Evolutionary conservation across 2,797 vertebrate species (phyloP), one percentile per base, ranked within the genome.

Genomic region (Clangula hyemalis): DNA sequence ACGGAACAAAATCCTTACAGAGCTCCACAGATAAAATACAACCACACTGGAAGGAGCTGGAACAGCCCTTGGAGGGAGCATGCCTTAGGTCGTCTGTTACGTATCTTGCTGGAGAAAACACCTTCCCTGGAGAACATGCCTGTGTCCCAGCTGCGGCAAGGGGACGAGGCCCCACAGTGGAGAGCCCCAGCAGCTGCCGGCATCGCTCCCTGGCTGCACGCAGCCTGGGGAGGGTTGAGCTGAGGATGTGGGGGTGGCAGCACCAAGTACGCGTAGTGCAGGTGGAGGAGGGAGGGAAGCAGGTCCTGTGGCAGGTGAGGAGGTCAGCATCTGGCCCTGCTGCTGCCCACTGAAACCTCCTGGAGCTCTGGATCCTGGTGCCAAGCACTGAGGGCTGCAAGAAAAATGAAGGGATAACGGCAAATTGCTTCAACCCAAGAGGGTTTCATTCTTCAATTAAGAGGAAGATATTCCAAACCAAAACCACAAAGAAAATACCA

Each of bases 1-100:
- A 96, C 49, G 73, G 96, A 96, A 96, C 83, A 41, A 95, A 96
- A 96, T 81, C 94, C 89, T 93, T 38, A 41, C 76, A 71, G 95
- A 92, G 85, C 87, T 77, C 65, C 89, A 87, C 43, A 70, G 93
- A 95, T 91, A 88, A 94, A 97, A 93, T 74, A 88, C 82, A 95
- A 90, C 82, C 87, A 43, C 43, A 32, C 58, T 90, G 89, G 95
- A 93, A 71, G 82, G 84, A 90, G 85, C 51, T 89, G 94, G 92
- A 54, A 41, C 0, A 11, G 45, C 22, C 72, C 65, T 28, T 38
- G 66, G 43, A 43, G 34, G 93, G 64, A 66, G 27, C 2, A 2
- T 0, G 53, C 25, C 62, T 25, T 19, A 28, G 68, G 66, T 10
- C 11, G 76, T 34, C 51, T 91, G 87, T 56, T 39, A 7, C 4